Evolutionary conservation across 2,888 invertebrate species (phyloP), one percentile per base, ranked within the genome.

Genomic region (Zhuqinia jingwanae): DNA sequence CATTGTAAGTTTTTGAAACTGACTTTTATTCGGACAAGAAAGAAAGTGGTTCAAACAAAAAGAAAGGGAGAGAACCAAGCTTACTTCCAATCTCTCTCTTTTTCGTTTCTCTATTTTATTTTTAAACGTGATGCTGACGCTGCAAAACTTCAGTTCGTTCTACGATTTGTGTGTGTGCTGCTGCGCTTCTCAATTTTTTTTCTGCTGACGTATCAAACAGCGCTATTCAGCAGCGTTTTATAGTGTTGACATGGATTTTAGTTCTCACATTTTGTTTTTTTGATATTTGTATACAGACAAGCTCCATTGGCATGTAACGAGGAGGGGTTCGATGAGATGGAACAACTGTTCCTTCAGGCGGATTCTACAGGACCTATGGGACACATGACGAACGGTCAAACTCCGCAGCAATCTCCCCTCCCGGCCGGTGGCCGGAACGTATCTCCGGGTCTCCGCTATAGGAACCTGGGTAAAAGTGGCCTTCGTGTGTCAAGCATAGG

Each of bases 391-490:
- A 87, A 85, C 82, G 90, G 90, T 63, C 89, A 89, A 86, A 90
- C 90, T 65, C 90, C 90, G 27, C 90, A 90, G 83, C 89, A 89
- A 42, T 90, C 90, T 60, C 90, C 90, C 42, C 84, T 88, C 25
- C 87, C 89, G 75, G 82, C 87, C 77, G 83, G 89, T 53, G 83
- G 87, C 42, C 83, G 89, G 17, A 80, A 56, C n/a, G 78, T 88
- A 22, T 80, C 88, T 27, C 90, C 90, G 13, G 90, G 90, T 56
- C 87, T 90, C 11, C 82, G 90, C n/a, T 97, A 97, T 94, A 96
- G 97, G 92, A 98, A 98, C 93, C 94, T 98, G 91, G 98, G 98
- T 91, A 98, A 98, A 93, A 98, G 97, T 92, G 98, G 98, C 77
- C 95, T 98, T 89, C 94, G 98, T 90, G 97, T 98, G 88, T 98